phyloP scores from a whole-genome alignment of 2,113 vertebrate species.

The Catharus bicknelli region DNA sequence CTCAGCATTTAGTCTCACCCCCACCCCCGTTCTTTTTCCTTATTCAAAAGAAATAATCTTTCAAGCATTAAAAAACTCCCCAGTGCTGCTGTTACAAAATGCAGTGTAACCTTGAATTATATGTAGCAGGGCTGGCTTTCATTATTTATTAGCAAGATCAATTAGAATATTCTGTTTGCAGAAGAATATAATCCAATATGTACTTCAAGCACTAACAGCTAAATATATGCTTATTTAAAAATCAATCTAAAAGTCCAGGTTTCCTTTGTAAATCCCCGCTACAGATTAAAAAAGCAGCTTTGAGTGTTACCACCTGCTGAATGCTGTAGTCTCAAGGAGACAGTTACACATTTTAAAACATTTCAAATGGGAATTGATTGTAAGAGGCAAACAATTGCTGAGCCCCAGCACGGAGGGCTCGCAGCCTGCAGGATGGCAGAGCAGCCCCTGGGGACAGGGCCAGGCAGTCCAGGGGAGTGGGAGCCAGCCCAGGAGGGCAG shows the following conservation, averaged over 20 bases:
- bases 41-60: conserved; percentile 17
- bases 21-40: background rate
- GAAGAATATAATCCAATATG: conserved; percentile 56
- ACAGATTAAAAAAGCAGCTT: conserved; percentile 15
- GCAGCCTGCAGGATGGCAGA: fast-evolving
- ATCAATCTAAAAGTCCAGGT: conserved; percentile 71
- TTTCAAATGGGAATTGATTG: background rate
- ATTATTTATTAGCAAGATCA: conserved; percentile 74
- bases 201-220: conserved; percentile 71
- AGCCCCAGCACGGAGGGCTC: background rate
- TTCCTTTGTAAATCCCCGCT: conserved; percentile 65
- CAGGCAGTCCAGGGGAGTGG: fast-evolving
- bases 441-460: background rate
- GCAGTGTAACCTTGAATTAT: conserved; percentile 73
- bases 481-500: fast-evolving
- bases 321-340: background rate
- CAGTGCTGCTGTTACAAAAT: conserved; percentile 7
- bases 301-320: conserved; percentile 33
- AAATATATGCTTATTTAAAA: conserved; percentile 82
- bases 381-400: background rate
- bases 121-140: conserved; percentile 49
- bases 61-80: conserved; percentile 8
- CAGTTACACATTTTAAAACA: background rate
- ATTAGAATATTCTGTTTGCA: conserved; percentile 75
- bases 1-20: background rate